phyloP scores from a whole-genome alignment of 2,888 invertebrate species.

The Drosophila stalkeri region DNA sequence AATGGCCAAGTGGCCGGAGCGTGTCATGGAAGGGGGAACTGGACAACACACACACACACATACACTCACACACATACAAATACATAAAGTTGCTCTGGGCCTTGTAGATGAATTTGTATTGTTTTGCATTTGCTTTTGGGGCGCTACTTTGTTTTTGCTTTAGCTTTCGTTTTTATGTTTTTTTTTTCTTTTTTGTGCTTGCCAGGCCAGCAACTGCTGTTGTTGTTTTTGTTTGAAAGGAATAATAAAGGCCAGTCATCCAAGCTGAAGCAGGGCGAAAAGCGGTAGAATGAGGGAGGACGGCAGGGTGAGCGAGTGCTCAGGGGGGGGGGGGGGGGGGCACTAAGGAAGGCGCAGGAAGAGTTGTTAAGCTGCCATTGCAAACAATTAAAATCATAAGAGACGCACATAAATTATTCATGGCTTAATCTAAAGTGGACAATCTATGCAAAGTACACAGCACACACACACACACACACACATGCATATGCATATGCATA shows the following conservation, averaged over 20 bases:
- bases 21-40: slow-evolving; percentile 39
- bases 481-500: too few species aligned
- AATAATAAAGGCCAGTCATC: slow-evolving; percentile 60
- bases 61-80: slow-evolving; percentile 18
- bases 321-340: background rate
- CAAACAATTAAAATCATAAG: slow-evolving; percentile 85
- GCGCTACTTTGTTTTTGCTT: slow-evolving; percentile 75
- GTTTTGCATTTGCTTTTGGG: slow-evolving; percentile 81
- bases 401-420: slow-evolving; percentile 85
- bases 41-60: slow-evolving; percentile 39
- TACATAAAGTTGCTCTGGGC: slow-evolving; percentile 31
- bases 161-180: slow-evolving; percentile 64
- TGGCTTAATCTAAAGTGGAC: slow-evolving; percentile 84
- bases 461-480: slow-evolving; percentile 39
- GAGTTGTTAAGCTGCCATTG: slow-evolving; percentile 83
- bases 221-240: slow-evolving; percentile 44
- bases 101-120: slow-evolving; percentile 79
- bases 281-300: background rate
- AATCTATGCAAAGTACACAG: slow-evolving; percentile 82
- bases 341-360: slow-evolving; percentile 32
- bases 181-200: slow-evolving; percentile 31
- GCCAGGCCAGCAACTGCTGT: background rate
- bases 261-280: slow-evolving; percentile 14
- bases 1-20: slow-evolving; percentile 51
- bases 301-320: background rate